These are phyloP conservation scores for Pandion haliaetus DNA, from an alignment of 2,113 vertebrate genomes.

Conservation along the genomic window DNA sequence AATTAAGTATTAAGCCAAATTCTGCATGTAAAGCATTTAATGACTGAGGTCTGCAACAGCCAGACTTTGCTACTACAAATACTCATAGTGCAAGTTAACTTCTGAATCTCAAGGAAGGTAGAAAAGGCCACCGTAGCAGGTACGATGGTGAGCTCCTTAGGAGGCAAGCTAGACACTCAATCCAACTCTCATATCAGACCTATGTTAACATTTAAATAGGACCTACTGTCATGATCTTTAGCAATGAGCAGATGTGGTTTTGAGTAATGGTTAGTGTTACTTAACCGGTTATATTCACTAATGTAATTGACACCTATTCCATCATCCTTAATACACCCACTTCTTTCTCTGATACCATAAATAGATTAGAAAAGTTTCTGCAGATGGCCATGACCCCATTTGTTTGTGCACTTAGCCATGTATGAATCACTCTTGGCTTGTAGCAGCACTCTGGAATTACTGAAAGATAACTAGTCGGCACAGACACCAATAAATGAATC, in stretches of 20 bases:
- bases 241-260: constrained; percentile 17
- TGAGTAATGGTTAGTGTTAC: constrained; percentile 31
- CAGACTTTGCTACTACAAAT: not conserved
- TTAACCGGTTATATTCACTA: constrained; percentile 48
- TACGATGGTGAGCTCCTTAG: not conserved
- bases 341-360: constrained; percentile 68
- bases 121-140: not conserved
- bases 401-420: constrained; percentile 65
- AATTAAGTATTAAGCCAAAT: not conserved
- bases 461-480: constrained; percentile 69
- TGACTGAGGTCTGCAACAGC: not conserved
- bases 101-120: not conserved
- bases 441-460: constrained; percentile 67
- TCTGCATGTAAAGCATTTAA: not conserved
- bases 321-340: constrained; percentile 61
- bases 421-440: constrained; percentile 76
- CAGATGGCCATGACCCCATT: constrained; percentile 69
- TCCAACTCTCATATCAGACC: not conserved
- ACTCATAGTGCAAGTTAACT: not conserved
- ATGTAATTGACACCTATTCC: constrained; percentile 61
- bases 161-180: not conserved
- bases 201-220: not conserved
- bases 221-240: not conserved
- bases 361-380: constrained; percentile 71
- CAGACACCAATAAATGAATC: constrained; percentile 84